Evolutionary conservation across 2,797 vertebrate species (phyloP), one percentile per base, ranked within the genome.

Genomic region (Odontamblyopus rebecca): DNA sequence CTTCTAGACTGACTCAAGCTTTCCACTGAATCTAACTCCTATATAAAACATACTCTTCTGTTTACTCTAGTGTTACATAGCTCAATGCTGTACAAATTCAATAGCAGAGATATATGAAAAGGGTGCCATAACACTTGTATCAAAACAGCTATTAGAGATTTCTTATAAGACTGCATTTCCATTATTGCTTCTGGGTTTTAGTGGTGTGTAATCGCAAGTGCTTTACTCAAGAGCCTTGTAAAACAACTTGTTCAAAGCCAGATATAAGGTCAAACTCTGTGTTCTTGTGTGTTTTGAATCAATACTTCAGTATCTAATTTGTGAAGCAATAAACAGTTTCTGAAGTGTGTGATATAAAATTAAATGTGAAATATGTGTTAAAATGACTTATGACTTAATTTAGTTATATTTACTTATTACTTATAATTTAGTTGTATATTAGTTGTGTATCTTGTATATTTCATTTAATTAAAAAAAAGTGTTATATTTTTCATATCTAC

Each of bases 181-280:
- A 66, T 29, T 51, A 66, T 66, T 66, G 64, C 64, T 66, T 51
- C 26, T 51, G 27, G 41, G 26, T 66, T 66, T 50, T 27, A 51
- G 41, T 51, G 6, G 8, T 67, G 65, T 53, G 44, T 66, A 41
- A n/a, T 53, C 6, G 41, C 23, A 44, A 41, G 12, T 66, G 48
- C 48, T 53, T n/a, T 32, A n/a, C 50, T 67, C 65, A 67, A 53
- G 65, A 30, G 65, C 29, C 48, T 30, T 67, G 65, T 67, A 67
- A 66, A 53, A 67, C 65, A 69, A 48, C n/a, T 19, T 69, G 67
- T 60, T 44, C 38, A 69, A 60, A 69, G 23, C 23, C 38, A 29
- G 13, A 57, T 27, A 59, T 41, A 69, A 69, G 67, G 67, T 69
- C 29, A 69, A 44, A 59, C 23, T 68, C 67, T 59, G 54, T 44